Conservation (phyloP, 2,797 vertebrate genomes). For the Sebastiscus albofasciatus region DNA sequence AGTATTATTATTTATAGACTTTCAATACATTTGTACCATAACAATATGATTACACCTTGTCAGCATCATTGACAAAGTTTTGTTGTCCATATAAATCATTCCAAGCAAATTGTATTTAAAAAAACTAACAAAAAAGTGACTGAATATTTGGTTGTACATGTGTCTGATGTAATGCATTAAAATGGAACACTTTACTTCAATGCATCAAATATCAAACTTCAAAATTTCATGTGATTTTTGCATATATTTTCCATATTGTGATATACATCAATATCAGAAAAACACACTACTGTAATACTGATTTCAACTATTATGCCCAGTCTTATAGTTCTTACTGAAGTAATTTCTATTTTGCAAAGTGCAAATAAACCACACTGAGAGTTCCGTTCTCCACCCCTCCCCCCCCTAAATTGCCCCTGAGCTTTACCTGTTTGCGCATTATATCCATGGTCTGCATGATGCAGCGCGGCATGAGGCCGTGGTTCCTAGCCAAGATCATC, state of each 20-base stretch:
- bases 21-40: background rate
- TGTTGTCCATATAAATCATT: background rate
- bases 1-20: background rate
- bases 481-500: constrained; percentile 92
- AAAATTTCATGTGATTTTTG: background rate
- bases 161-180: background rate
- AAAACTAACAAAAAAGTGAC: too few relatives aligned
- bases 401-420: background rate
- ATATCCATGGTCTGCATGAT: constrained; percentile 99
- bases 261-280: background rate
- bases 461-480: constrained; percentile 93
- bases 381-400: too few relatives aligned
- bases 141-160: too few relatives aligned
- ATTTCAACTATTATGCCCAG: background rate
- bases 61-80: background rate
- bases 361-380: background rate
- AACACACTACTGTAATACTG: background rate
- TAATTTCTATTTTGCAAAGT: background rate
- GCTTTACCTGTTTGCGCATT: constrained; percentile 95
- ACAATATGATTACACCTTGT: background rate
- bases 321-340: background rate
- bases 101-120: background rate
- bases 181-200: background rate
- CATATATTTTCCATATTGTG: background rate
- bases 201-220: background rate